phyloP scores from a whole-genome alignment of 2,888 invertebrate genomes.

The Anoncus sp. region DNA sequence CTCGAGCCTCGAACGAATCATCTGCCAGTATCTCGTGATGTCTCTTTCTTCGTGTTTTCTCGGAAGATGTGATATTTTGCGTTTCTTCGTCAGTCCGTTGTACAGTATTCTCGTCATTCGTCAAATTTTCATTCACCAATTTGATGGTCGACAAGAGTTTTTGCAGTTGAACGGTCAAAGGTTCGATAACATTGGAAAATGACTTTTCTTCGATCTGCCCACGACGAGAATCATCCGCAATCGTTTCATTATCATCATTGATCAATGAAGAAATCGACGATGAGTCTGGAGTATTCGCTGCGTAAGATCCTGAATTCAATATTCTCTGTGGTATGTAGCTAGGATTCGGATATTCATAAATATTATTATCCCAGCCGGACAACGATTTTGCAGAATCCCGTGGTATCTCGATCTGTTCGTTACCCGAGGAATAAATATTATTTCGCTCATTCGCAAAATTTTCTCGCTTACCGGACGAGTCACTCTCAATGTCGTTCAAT shows the following conservation, averaged over 20 bases:
- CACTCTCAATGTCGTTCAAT: conserved; percentile 39
- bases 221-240: background rate
- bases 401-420: conserved; percentile 14
- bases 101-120: conserved; percentile 43
- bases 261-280: conserved; percentile 7
- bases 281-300: background rate
- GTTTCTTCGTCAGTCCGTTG: conserved; percentile 12
- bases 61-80: too few species aligned
- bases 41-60: conserved; percentile 43
- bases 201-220: conserved; percentile 47
- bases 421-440: conserved; percentile 32
- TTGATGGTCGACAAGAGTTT: conserved; percentile 68
- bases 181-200: conserved; percentile 68
- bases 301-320: conserved; percentile 29
- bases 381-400: background rate
- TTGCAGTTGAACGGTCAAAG: conserved; percentile 68
- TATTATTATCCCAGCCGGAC: conserved; percentile 41
- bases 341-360: conserved; percentile 60
- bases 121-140: conserved; percentile 68
- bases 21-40: conserved; percentile 12
- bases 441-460: conserved; percentile 38
- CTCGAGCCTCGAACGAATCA: background rate
- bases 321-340: conserved; percentile 60
- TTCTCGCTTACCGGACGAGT: conserved; percentile 7
- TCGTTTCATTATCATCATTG: conserved; percentile 7